These are phyloP conservation scores for Matsumurasca onukii DNA, from an alignment of 1,140 invertebrate species.

Conservation along the genomic window DNA sequence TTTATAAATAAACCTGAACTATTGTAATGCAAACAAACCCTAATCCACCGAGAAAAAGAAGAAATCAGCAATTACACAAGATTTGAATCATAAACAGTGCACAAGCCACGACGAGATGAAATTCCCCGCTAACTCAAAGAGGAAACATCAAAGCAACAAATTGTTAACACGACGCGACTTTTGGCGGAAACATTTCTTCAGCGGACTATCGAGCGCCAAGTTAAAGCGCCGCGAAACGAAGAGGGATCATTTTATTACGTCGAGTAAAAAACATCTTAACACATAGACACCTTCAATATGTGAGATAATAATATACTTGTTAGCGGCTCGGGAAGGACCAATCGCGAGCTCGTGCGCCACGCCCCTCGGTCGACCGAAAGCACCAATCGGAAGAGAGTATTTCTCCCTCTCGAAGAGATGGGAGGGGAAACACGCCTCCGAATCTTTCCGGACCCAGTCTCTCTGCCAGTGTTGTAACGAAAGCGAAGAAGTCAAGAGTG, in stretches of 20 bases:
- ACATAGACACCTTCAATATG: slow-evolving; percentile 29
- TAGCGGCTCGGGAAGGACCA: slow-evolving; percentile 9
- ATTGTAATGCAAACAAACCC: too few relatives aligned
- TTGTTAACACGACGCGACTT: slow-evolving; percentile 8
- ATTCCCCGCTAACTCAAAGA: neutral
- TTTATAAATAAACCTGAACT: too few relatives aligned
- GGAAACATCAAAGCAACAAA: slow-evolving; percentile 12
- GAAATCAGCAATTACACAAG: too few relatives aligned
- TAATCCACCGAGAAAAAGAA: too few relatives aligned
- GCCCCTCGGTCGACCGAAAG: slow-evolving; percentile 6
- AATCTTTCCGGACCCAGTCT: neutral
- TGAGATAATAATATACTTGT: slow-evolving; percentile 30
- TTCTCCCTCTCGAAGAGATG: neutral
- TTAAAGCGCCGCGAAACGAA: slow-evolving; percentile 1
- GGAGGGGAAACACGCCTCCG: neutral
- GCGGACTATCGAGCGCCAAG: neutral
- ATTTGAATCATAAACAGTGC: too few relatives aligned
- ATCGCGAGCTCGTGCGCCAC: neutral
- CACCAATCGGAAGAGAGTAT: neutral
- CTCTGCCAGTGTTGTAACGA: neutral
- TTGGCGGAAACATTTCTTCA: neutral
- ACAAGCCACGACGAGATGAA: too few relatives aligned
- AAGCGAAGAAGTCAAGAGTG: neutral
- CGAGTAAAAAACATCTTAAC: slow-evolving; percentile 25
- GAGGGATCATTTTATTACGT: slow-evolving; percentile 19